These are phyloP conservation scores for Agrotis ipsilon DNA, from an alignment of 2,888 invertebrate genomes.

Conservation along the genomic window DNA sequence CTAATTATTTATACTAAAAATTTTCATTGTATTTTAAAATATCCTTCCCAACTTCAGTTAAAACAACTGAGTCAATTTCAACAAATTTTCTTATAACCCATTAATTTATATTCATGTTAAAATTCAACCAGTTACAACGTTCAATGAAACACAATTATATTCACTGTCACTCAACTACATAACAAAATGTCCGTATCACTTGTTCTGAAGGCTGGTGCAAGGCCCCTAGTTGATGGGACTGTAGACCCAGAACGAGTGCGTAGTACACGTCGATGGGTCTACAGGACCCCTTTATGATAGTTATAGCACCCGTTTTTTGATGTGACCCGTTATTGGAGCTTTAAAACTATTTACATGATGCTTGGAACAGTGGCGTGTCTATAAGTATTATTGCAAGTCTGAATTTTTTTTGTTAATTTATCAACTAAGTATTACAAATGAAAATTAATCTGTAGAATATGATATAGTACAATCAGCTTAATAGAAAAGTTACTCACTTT, in stretches of 20 bases:
- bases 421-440: no score
- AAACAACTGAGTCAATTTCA: conserved; percentile 36
- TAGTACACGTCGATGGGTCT: conserved; percentile 10
- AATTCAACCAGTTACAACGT: conserved; percentile 46
- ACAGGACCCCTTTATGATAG: background rate
- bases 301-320: conserved; percentile 1
- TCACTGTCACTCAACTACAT: conserved; percentile 53
- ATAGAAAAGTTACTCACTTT: no score
- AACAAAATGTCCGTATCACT: conserved; percentile 59
- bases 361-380: background rate
- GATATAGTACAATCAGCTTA: no score
- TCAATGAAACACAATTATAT: conserved; percentile 37
- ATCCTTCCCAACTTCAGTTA: conserved; percentile 5
- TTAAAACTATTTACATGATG: background rate
- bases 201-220: conserved; percentile 57
- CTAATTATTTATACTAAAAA: background rate
- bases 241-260: conserved; percentile 4
- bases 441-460: no score
- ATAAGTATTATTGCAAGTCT: no score
- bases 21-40: conserved; percentile 16
- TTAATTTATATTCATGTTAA: conserved; percentile 42
- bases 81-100: conserved; percentile 33
- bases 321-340: background rate
- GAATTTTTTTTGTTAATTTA: no score
- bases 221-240: conserved; percentile 38